A percentile compares a stretch with the other conserved stretches of the same genome.
Evolutionary conservation across 2,113 vertebrate species (phyloP).

Genomic region (Chrysemys picta): DNA sequence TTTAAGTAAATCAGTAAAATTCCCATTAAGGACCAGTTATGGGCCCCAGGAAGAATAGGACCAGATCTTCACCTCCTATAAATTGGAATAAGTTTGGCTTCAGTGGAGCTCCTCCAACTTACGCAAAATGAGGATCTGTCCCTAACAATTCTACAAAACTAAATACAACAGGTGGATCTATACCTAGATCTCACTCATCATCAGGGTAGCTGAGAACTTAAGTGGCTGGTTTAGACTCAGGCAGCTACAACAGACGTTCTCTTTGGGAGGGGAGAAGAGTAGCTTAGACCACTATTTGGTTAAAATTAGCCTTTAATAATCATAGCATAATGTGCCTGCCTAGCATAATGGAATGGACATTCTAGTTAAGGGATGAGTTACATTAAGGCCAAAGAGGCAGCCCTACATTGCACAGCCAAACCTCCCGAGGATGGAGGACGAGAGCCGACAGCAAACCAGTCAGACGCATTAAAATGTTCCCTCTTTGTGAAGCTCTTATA

Average conservation of each 20-base stretch:
- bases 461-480: not conserved
- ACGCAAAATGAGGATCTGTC: not conserved
- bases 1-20: not conserved
- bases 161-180: not conserved
- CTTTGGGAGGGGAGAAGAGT: not conserved
- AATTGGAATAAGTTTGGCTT: not conserved
- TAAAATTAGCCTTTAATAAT: not conserved
- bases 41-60: not conserved
- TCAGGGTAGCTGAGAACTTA: not conserved
- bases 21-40: not conserved
- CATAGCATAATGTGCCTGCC: not conserved
- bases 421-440: not conserved
- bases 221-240: not conserved
- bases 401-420: not conserved
- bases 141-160: not conserved
- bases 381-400: not conserved
- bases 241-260: not conserved
- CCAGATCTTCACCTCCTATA: constrained; percentile 5
- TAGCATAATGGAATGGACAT: fast-evolving
- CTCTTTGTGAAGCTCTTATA: constrained; percentile 23
- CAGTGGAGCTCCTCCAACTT: not conserved
- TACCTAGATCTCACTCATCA: not conserved
- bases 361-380: not conserved
- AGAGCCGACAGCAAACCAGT: not conserved
- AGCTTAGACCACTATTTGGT: not conserved